phyloP scores from a whole-genome alignment of 2,888 invertebrate species.

The Eretmocerus hayati region DNA sequence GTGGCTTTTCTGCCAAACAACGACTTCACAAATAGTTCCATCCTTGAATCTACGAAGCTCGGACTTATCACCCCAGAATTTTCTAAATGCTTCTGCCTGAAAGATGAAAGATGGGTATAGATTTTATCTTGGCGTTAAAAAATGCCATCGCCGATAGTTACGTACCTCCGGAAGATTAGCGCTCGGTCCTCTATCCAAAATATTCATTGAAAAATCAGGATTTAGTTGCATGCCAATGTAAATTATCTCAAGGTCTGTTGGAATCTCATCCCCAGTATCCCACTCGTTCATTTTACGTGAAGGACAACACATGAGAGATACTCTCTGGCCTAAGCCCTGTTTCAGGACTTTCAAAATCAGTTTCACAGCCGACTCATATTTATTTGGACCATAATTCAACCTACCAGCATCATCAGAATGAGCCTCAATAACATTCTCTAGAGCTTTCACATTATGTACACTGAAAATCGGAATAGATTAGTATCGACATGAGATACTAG shows the following conservation, averaged over 20 bases:
- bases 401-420: constrained; percentile 47
- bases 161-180: constrained; percentile 67
- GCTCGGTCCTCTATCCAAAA: constrained; percentile 75
- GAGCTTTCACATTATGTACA: constrained; percentile 40
- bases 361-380: constrained; percentile 44
- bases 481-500: neutral
- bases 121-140: too few species aligned
- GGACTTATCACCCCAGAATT: constrained; percentile 84
- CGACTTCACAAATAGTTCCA: constrained; percentile 83
- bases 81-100: constrained; percentile 53
- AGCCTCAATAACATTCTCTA: constrained; percentile 49
- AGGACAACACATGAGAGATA: constrained; percentile 46
- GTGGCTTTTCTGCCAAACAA: constrained; percentile 66
- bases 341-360: constrained; percentile 39
- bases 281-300: constrained; percentile 35
- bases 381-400: constrained; percentile 55
- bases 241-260: constrained; percentile 30
- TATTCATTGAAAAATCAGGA: constrained; percentile 60
- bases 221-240: constrained; percentile 56
- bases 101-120: constrained; percentile 12
- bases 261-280: constrained; percentile 30
- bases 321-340: constrained; percentile 49
- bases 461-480: constrained; percentile 37
- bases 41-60: constrained; percentile 88
- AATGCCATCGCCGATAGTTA: constrained; percentile 61